Evolutionary conservation across 1,140 invertebrate genomes (phyloP), one percentile per base, ranked within the genome.

Genomic region (Drosophila fuyamai): DNA sequence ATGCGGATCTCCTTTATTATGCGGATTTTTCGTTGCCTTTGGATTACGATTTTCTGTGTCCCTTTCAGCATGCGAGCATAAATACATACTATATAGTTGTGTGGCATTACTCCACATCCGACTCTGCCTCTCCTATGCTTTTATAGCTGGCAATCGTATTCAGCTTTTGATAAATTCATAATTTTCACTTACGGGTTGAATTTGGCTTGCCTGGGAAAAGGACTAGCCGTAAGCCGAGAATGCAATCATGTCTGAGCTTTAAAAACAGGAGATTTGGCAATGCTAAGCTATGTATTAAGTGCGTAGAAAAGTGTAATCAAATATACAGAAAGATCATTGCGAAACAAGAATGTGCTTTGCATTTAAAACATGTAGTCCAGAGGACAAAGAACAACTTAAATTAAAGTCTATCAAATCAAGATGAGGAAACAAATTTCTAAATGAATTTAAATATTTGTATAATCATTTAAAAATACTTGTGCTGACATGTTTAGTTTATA

Each of bases 1-100:
- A 66, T 66, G 65, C 61, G 65, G 63, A 68, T 68, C 47, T 43
- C 38, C 23, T 53, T 68, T 66, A 67, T 68, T 68, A 68, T 68
- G 65, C 60, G 60, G 61, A 53, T 66, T 66, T 68, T 66, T 65
- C 60, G 65, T 68, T 68, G 65, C 65, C 65, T 66, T 68, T 53
- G 65, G 65, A 66, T 68, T 66, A 48, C 65, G 65, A 50, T 66
- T 36, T 51, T 36, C 65, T 62, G 47, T 60, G 56, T 63, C 55
- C 55, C 32, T 63, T 44, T 43, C 60, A 35, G n/a, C 16, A 23
- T 35, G 48, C 48, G n/a, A 51, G n/a, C 48, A 51, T 16, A 32
- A 47, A 32, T 41, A 29, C 27, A 10, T 18, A n/a, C 47, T 14
- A 35, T 38, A n/a, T n/a, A 32, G 38, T 58, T 9, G 47, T 50